A percentile compares a stretch with the other conserved stretches of the same genome.
phyloP scores from a whole-genome alignment of 2,888 invertebrate genomes.

The Epistrophella euchroma region DNA sequence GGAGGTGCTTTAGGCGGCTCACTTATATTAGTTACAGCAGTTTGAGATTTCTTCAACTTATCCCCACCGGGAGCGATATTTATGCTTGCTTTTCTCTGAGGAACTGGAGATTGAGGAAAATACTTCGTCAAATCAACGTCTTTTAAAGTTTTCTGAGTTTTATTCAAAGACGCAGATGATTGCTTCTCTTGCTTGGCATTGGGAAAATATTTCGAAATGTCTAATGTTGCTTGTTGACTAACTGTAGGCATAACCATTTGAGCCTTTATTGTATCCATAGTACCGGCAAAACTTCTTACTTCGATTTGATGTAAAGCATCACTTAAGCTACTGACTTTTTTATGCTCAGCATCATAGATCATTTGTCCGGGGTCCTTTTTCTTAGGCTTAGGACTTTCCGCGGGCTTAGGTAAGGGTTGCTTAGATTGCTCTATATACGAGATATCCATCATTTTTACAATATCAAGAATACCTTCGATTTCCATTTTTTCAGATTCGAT shows the following conservation, averaged over 20 bases:
- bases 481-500: conserved; percentile 78
- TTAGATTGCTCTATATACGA: conserved; percentile 68
- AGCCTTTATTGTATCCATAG: conserved; percentile 82
- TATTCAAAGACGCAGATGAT: conserved; percentile 79
- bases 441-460: conserved; percentile 79
- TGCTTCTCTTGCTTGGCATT: conserved; percentile 81
- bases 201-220: conserved; percentile 83
- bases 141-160: conserved; percentile 83
- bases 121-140: conserved; percentile 83
- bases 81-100: conserved; percentile 80
- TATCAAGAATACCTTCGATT: conserved; percentile 79
- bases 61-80: conserved; percentile 79
- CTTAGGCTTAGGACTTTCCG: conserved; percentile 39
- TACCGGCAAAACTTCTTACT: conserved; percentile 82
- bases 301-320: conserved; percentile 82
- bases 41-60: conserved; percentile 80
- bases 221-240: conserved; percentile 80
- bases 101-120: conserved; percentile 82
- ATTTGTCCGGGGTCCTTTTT: conserved; percentile 79
- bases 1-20: conserved; percentile 76
- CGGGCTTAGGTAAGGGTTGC: conserved; percentile 35
- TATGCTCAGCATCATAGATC: conserved; percentile 79
- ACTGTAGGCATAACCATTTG: conserved; percentile 82
- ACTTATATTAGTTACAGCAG: conserved; percentile 77
- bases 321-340: conserved; percentile 78